A percentile compares a stretch with the other conserved stretches of the same genome.
phyloP scores from a whole-genome alignment of 2,888 invertebrate genomes.

The Serrognathus titanus region DNA sequence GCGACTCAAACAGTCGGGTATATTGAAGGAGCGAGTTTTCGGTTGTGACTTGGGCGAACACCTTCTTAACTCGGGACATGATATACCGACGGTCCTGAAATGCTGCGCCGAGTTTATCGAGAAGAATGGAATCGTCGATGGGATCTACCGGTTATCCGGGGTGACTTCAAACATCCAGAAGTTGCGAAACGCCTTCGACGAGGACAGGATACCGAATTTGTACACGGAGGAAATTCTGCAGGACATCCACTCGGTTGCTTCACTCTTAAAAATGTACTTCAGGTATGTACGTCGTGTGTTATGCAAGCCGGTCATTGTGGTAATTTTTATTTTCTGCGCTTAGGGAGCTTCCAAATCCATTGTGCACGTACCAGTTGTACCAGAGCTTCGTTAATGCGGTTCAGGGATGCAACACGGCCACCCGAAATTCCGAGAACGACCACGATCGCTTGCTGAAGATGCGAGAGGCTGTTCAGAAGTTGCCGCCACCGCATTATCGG shows the following conservation, averaged over 20 bases:
- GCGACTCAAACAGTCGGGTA: slow-evolving; percentile 90
- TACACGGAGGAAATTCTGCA: slow-evolving; percentile 74
- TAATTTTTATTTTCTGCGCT: slow-evolving; percentile 14
- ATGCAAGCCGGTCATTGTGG: too few relatives aligned
- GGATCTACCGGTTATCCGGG: slow-evolving; percentile 93
- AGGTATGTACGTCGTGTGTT: slow-evolving; percentile 42
- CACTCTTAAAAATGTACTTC: slow-evolving; percentile 95
- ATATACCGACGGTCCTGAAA: slow-evolving; percentile 87
- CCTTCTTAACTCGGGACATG: slow-evolving; percentile 85
- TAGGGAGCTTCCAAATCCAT: slow-evolving; percentile 94
- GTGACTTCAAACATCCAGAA: slow-evolving; percentile 96
- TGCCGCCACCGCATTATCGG: slow-evolving; percentile 98
- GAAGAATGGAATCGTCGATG: slow-evolving; percentile 91
- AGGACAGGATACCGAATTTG: slow-evolving; percentile 81
- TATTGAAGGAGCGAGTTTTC: slow-evolving; percentile 92
- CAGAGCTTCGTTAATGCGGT: slow-evolving; percentile 91
- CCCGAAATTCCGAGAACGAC: slow-evolving; percentile 50
- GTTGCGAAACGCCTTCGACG: slow-evolving; percentile 89
- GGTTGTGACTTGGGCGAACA: slow-evolving; percentile 98
- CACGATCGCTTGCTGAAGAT: slow-evolving; percentile 70
- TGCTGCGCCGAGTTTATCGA: slow-evolving; percentile 93
- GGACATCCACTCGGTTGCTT: slow-evolving; percentile 96
- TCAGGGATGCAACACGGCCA: slow-evolving; percentile 58
- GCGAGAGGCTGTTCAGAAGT: slow-evolving; percentile 85
- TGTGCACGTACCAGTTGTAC: slow-evolving; percentile 96